These are phyloP conservation scores for Ia io DNA, from an alignment of 2,113 vertebrate genomes.

Conservation along the genomic window DNA sequence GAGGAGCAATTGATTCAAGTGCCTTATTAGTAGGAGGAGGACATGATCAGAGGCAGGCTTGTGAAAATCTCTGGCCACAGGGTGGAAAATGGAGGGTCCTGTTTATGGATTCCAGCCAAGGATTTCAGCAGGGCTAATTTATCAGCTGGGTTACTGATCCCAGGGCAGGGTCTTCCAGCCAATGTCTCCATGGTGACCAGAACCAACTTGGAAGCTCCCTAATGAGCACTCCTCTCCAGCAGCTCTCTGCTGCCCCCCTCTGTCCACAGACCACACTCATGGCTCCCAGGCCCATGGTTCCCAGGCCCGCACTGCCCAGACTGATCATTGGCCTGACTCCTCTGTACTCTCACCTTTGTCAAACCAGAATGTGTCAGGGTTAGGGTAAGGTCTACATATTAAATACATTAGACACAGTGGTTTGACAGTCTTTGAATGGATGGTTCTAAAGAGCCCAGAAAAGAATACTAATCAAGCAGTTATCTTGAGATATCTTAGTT, in stretches of 20 bases:
- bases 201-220: not conserved
- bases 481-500: not conserved
- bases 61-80: not conserved
- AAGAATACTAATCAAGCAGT: not conserved
- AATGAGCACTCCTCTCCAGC: not conserved
- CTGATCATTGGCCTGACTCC: not conserved
- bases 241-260: slow-evolving; percentile 64
- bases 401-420: not conserved
- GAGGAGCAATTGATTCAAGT: not conserved
- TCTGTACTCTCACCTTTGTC: not conserved
- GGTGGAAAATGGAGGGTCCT: not conserved
- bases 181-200: not conserved
- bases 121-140: not conserved
- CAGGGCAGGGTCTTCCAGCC: not conserved
- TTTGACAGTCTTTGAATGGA: not conserved
- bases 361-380: not conserved
- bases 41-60: not conserved
- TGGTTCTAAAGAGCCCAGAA: not conserved
- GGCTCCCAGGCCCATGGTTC: not conserved
- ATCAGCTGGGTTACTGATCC: not conserved
- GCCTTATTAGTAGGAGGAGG: not conserved
- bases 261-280: not conserved
- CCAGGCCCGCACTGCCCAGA: not conserved
- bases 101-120: not conserved
- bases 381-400: not conserved